A percentile compares a stretch with the other conserved stretches of the same genome.
Evolutionary conservation across 2,888 invertebrate genomes (phyloP).

Genomic region (Philaethria dido): DNA sequence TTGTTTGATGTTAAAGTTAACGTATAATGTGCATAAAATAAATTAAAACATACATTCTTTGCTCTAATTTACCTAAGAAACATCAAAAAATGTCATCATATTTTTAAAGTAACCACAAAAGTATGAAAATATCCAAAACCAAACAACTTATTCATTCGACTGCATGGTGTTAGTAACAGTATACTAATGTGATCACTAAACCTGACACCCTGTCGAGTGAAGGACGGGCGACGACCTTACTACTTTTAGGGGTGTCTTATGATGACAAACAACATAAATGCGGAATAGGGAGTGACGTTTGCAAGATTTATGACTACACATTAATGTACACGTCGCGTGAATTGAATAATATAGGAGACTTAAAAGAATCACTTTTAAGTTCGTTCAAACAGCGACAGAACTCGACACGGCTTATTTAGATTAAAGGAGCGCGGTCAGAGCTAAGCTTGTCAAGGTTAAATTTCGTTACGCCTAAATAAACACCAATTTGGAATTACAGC

Average conservation of each 20-base stretch:
- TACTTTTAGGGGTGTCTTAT: constrained; percentile 45
- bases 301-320: neutral
- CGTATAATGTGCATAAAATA: neutral
- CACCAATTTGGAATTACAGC: neutral
- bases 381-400: neutral
- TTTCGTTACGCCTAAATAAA: constrained; percentile 22
- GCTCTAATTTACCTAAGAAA: neutral
- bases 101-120: neutral
- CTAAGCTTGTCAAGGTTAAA: constrained; percentile 21
- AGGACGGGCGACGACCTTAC: constrained; percentile 67
- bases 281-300: neutral
- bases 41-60: neutral
- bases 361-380: neutral
- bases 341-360: neutral
- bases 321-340: neutral
- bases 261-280: constrained; percentile 38
- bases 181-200: constrained; percentile 60
- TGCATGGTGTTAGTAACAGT: constrained; percentile 25
- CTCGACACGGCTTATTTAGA: constrained; percentile 4
- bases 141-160: constrained; percentile 16
- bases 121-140: neutral
- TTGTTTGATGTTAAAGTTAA: constrained; percentile 4
- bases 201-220: constrained; percentile 57
- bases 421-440: constrained; percentile 25
- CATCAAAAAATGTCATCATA: neutral